These are phyloP conservation scores for Pseudomyrmex concolor DNA, from an alignment of 1,140 invertebrate genomes.

Conservation along the genomic window DNA sequence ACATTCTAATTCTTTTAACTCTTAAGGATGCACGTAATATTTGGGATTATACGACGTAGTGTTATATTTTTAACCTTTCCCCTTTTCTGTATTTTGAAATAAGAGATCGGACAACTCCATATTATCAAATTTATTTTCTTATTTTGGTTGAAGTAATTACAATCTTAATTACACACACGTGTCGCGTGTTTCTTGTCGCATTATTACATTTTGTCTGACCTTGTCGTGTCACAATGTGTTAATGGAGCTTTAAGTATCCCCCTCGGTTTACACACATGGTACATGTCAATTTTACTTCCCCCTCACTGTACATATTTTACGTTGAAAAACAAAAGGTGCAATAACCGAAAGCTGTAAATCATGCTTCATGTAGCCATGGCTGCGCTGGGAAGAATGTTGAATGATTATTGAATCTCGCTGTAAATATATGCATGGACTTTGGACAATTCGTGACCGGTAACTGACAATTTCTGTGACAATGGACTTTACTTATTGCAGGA, in stretches of 20 bases:
- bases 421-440: conserved; percentile 80
- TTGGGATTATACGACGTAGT: neutral
- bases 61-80: neutral
- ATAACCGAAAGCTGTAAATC: conserved; percentile 61
- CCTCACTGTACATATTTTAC: conserved; percentile 14
- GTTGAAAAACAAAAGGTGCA: neutral
- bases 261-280: neutral
- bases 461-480: conserved; percentile 75
- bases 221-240: neutral
- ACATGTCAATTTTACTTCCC: neutral
- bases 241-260: neutral
- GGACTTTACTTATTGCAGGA: conserved; percentile 84
- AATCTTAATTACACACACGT: no score
- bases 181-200: no score
- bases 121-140: no score
- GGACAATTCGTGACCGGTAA: conserved; percentile 58
- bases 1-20: neutral
- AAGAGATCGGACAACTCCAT: no score
- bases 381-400: conserved; percentile 65
- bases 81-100: neutral
- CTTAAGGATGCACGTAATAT: neutral
- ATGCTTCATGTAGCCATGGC: conserved; percentile 69
- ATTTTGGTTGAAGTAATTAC: no score
- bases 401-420: conserved; percentile 63
- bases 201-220: neutral